Percentiles rank a stretch among this genome's conserved stretches.
These are phyloP conservation scores for Malurus cyaneus DNA, from an alignment of 2,113 vertebrate genomes.

Conservation along the genomic window DNA sequence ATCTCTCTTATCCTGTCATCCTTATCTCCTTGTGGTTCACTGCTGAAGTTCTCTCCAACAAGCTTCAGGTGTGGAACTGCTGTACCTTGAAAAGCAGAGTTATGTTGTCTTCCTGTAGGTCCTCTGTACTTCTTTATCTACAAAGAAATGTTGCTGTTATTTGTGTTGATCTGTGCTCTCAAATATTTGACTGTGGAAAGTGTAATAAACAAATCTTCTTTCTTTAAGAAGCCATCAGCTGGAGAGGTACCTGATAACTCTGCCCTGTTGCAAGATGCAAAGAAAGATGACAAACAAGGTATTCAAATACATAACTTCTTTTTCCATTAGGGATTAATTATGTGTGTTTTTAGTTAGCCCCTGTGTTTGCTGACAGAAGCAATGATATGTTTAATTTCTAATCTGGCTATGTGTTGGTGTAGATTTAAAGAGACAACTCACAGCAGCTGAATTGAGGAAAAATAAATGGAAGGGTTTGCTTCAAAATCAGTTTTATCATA, in stretches of 20 bases:
- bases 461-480: background rate
- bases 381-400: background rate
- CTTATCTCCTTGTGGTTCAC: background rate
- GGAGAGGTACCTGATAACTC: slow-evolving; percentile 71
- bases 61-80: background rate
- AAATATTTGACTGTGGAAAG: background rate
- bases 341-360: background rate
- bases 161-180: background rate
- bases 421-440: background rate
- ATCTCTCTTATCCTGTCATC: background rate
- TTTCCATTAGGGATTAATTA: background rate
- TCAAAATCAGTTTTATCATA: background rate
- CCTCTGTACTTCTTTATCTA: background rate
- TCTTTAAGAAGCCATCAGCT: slow-evolving; percentile 67
- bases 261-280: slow-evolving; percentile 58
- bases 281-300: slow-evolving; percentile 77
- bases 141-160: background rate
- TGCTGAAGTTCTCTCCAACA: background rate
- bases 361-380: background rate
- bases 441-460: background rate
- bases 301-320: slow-evolving; percentile 17
- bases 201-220: slow-evolving; percentile 11
- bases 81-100: background rate
- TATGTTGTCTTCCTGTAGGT: background rate
- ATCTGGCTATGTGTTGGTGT: background rate